These are phyloP conservation scores for Scarus forsteni DNA, from an alignment of 2,797 vertebrate genomes.

Conservation along the genomic window DNA sequence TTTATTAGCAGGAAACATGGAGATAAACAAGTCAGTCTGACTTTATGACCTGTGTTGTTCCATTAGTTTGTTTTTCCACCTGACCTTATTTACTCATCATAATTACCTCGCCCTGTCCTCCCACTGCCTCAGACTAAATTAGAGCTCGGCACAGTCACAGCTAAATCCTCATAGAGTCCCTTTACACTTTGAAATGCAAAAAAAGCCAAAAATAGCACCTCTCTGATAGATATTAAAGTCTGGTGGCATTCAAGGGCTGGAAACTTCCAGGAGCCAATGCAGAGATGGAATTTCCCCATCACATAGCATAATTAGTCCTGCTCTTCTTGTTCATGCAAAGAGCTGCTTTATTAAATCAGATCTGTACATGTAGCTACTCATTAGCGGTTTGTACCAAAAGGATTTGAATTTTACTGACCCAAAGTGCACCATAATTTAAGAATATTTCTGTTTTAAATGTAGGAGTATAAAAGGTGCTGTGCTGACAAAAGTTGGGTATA, in stretches of 20 bases:
- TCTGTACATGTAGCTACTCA: constrained; percentile 17
- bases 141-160: constrained; percentile 42
- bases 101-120: constrained; percentile 31
- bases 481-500: not conserved
- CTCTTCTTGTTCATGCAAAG: constrained; percentile 23
- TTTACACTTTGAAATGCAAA: constrained; percentile 66
- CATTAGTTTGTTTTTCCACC: not conserved
- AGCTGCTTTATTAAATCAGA: constrained; percentile 25
- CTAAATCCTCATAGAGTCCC: constrained; percentile 54
- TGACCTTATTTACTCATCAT: constrained; percentile 49
- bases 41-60: not conserved
- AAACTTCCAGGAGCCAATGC: constrained; percentile 45
- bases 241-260: constrained; percentile 44
- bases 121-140: constrained; percentile 43
- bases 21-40: not conserved
- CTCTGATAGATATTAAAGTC: constrained; percentile 50
- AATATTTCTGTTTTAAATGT: constrained; percentile 13
- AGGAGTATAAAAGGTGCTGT: not conserved
- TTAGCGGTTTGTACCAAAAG: constrained; percentile 28
- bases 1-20: too few species aligned
- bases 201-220: constrained; percentile 54
- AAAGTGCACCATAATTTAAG: constrained; percentile 19
- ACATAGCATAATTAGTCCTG: constrained; percentile 38
- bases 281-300: constrained; percentile 37
- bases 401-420: constrained; percentile 6